Evolutionary conservation across 2,113 vertebrate species (phyloP).

Genomic region (Dendropsophus ebraccatus): DNA sequence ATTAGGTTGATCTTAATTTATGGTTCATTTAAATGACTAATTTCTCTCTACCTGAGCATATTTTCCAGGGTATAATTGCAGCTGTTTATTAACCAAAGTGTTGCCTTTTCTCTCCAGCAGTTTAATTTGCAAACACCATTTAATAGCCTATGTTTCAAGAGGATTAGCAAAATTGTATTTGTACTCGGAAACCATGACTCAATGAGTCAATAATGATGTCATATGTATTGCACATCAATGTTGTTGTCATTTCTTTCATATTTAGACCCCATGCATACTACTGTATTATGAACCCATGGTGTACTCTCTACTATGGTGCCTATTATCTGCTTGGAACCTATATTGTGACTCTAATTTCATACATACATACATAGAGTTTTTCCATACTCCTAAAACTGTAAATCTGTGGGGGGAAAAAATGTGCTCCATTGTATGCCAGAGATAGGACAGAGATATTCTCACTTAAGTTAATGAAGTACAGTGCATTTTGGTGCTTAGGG

Average conservation of each 20-base stretch:
- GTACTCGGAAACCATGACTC: background rate
- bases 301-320: background rate
- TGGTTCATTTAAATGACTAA: constrained; percentile 81
- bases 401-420: too few species aligned
- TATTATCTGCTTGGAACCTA: too few species aligned
- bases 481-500: too few species aligned
- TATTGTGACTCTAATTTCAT: background rate
- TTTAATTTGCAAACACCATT: constrained; percentile 56
- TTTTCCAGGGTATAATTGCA: constrained; percentile 70
- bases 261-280: background rate
- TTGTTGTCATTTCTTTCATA: background rate
- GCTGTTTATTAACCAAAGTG: constrained; percentile 76
- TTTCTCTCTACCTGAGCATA: constrained; percentile 78
- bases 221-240: background rate
- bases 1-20: constrained; percentile 84
- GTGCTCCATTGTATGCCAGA: too few species aligned
- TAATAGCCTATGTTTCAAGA: constrained; percentile 26
- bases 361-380: background rate
- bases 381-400: too few species aligned
- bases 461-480: too few species aligned
- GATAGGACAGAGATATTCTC: too few species aligned
- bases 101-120: constrained; percentile 54
- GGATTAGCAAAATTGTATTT: constrained; percentile 36
- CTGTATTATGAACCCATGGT: background rate
- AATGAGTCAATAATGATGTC: background rate